Percentiles rank a stretch among this genome's conserved stretches.
phyloP scores from a whole-genome alignment of 2,888 invertebrate species.

The Erpobdella octoculata region DNA sequence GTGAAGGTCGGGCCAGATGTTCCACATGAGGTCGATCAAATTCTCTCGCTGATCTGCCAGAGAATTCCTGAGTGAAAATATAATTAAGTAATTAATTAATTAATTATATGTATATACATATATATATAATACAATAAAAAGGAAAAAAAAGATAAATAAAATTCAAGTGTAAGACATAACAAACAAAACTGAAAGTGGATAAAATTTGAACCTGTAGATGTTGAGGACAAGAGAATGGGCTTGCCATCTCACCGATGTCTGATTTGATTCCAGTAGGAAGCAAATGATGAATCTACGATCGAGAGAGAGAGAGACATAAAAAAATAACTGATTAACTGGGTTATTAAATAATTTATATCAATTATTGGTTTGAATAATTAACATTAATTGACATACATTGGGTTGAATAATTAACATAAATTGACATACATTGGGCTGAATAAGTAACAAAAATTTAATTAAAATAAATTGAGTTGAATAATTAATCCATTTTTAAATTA shows the following conservation, averaged over 20 bases:
- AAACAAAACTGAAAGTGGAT: not conserved
- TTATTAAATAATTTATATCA: no score
- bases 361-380: no score
- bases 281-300: conserved; percentile 70
- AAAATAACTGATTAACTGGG: no score
- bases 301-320: not conserved
- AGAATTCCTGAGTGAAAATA: conserved; percentile 19
- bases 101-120: not conserved
- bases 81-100: not conserved
- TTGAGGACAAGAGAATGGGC: conserved; percentile 63
- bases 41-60: conserved; percentile 63
- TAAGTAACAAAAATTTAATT: no score
- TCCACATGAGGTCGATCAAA: conserved; percentile 77
- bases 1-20: conserved; percentile 79
- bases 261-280: conserved; percentile 85
- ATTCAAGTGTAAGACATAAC: not conserved
- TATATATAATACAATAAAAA: not conserved
- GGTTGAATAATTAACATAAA: no score
- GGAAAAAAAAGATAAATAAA: not conserved
- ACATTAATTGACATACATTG: no score
- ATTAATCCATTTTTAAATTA: no score
- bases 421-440: no score
- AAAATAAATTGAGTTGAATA: no score
- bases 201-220: conserved; percentile 46
- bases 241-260: conserved; percentile 86